phyloP scores from a whole-genome alignment of 92 coral and sea anemone genomes.

The Ricordea florida region DNA sequence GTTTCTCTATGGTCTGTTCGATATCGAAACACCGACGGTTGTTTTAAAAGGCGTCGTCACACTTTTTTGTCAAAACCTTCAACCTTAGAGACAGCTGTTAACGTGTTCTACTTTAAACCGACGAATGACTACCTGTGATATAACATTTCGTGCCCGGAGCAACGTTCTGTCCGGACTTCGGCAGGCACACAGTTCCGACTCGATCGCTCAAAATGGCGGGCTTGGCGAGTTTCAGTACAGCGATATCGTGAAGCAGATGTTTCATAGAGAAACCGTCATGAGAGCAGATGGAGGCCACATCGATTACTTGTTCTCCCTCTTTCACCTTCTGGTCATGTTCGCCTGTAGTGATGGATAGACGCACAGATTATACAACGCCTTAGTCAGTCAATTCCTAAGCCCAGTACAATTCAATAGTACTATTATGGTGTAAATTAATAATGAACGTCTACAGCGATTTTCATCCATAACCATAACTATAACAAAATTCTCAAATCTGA shows the following conservation, averaged over 20 bases:
- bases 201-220: constrained; percentile 46
- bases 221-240: constrained; percentile 48
- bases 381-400: too few relatives aligned
- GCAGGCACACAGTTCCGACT: constrained; percentile 64
- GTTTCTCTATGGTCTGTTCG: too few relatives aligned
- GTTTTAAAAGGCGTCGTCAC: too few relatives aligned
- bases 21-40: too few relatives aligned
- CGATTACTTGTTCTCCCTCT: constrained; percentile 29
- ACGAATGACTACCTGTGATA: constrained; percentile 57
- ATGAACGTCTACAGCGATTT: too few relatives aligned
- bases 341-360: not conserved
- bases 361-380: too few relatives aligned
- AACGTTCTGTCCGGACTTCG: constrained; percentile 26
- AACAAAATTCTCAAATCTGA: too few relatives aligned
- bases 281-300: constrained; percentile 29
- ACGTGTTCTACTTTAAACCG: not conserved
- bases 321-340: constrained; percentile 18
- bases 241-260: constrained; percentile 58
- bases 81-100: too few relatives aligned
- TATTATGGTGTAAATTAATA: too few relatives aligned
- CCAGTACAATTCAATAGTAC: too few relatives aligned
- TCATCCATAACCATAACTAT: too few relatives aligned
- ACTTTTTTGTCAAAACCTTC: too few relatives aligned
- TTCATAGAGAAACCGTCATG: constrained; percentile 64
- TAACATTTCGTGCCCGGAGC: constrained; percentile 52